Percentiles rank a stretch among this genome's conserved stretches.
phyloP scores from a whole-genome alignment of 2,888 invertebrate genomes.

The Mimachlamys varia region DNA sequence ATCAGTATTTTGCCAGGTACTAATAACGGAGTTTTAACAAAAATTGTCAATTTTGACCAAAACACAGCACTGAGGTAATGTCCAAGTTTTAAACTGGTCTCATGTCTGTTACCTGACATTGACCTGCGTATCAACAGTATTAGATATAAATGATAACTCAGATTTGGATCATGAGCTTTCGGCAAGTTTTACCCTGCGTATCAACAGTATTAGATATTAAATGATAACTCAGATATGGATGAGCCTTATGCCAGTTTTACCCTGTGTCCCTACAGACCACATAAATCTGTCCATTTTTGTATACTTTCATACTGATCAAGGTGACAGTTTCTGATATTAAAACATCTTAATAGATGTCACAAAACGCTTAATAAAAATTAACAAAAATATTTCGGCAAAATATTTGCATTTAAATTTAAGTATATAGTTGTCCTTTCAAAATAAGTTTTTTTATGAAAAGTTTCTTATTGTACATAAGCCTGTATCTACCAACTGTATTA shows the following conservation, averaged over 20 bases:
- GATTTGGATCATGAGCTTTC: not conserved
- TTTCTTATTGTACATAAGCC: not conserved
- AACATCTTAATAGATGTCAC: not conserved
- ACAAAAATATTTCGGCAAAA: not conserved
- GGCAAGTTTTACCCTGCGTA: not conserved
- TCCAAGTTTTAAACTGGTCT: too few relatives aligned
- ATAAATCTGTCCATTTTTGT: not conserved
- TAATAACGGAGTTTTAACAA: too few relatives aligned
- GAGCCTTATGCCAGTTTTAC: not conserved
- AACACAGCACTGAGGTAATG: too few relatives aligned
- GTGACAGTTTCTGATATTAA: not conserved
- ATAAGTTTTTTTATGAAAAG: not conserved
- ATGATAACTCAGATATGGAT: not conserved
- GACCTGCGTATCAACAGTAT: not conserved
- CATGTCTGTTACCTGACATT: too few relatives aligned
- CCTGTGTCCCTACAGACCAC: conserved; percentile 20
- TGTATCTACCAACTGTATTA: conserved; percentile 12
- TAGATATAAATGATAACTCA: not conserved
- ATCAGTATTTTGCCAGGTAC: not conserved
- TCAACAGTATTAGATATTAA: not conserved
- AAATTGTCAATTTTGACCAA: too few relatives aligned
- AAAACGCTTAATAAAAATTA: not conserved
- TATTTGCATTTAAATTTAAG: not conserved
- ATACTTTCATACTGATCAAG: not conserved
- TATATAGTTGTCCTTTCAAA: not conserved